Evolutionary conservation across 1,140 invertebrate species (phyloP), one percentile per base, ranked within the genome.

Genomic region (Euura lappo): DNA sequence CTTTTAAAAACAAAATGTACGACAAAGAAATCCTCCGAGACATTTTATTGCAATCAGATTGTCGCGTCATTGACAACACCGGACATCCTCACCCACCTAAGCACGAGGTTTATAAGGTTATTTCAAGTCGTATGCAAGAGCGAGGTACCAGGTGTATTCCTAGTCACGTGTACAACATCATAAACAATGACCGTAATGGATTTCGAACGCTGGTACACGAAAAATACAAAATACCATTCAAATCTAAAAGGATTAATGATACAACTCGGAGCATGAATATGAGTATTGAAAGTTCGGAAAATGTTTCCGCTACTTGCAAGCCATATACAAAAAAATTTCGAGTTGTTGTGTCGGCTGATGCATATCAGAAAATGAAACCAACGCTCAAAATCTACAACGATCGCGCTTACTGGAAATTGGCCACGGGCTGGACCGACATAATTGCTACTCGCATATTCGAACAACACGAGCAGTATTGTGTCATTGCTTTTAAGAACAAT

Each of bases 401-500:
- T 6, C 60, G 73, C 1, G 46, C 67, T 6, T 74, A 71, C 44
- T 71, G 60, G 64, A 74, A 74, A 74, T 51, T 74, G 43, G 65
- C 64, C 4, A 3, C 43, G 46, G 69, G 73, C 13, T 74, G 73
- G 73, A 7, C 69, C 8, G 69, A 74, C 46, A 45, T 74, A 44
- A 44, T 73, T 2, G 72, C 72, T 3, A 68, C 69, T 65, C 60
- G 60, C 44, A n/a, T 69, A 44, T 73, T 67, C 51, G 42, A 69
- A 3, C 72, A 73, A 46, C 72, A 70, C 44, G 47, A 73, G n/a
- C 28, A 65, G 10, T 60, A 74, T 67, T 74, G 73, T 43, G 73
- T 74, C 2, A 45, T 74, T n/a, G 10, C 69, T 3, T 74, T 74
- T 28, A 74, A 74, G 68, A 74, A 74, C 46, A 71, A 74, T 68